Conservation (phyloP, 2,797 vertebrate species). For the Oreonectes daqikongensis region DNA sequence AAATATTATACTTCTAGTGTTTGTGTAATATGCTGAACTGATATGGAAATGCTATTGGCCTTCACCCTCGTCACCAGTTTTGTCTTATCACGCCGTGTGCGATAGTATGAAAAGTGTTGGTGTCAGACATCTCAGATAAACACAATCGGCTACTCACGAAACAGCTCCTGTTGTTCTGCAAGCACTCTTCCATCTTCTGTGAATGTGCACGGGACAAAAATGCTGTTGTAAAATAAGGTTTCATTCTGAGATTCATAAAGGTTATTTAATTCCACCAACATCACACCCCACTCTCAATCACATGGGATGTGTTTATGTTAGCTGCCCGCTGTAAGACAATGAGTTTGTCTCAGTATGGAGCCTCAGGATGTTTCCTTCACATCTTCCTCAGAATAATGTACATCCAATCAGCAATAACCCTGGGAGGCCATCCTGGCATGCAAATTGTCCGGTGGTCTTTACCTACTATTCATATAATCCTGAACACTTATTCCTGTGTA, state of each 20-base stretch:
- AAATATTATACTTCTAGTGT: neutral
- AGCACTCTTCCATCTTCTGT: slow-evolving; percentile 1
- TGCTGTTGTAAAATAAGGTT: slow-evolving; percentile 2
- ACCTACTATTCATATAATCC: neutral
- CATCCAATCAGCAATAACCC: slow-evolving; percentile 9
- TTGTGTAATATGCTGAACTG: neutral
- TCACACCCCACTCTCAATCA: slow-evolving; percentile 11
- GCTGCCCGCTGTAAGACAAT: slow-evolving; percentile 25
- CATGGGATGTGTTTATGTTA: slow-evolving; percentile 35
- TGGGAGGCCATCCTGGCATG: slow-evolving; percentile 32
- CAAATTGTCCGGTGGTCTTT: neutral
- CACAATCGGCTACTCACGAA: neutral
- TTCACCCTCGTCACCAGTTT: slow-evolving; percentile 26
- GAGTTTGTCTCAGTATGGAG: slow-evolving; percentile 5
- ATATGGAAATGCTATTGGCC: neutral
- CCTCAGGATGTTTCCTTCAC: slow-evolving; percentile 41
- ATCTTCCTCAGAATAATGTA: slow-evolving; percentile 39
- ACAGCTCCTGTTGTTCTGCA: slow-evolving; percentile 1
- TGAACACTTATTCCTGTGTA: neutral
- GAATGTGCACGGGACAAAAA: neutral
- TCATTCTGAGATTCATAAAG: slow-evolving; percentile 1
- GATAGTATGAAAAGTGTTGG: slow-evolving; percentile 17
- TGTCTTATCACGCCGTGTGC: slow-evolving; percentile 15
- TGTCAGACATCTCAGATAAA: neutral
- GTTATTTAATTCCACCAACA: slow-evolving; percentile 9